Percentiles rank a stretch among this genome's conserved stretches.
Conservation (phyloP, 2,888 invertebrate genomes). For the Anaspis maculata region DNA sequence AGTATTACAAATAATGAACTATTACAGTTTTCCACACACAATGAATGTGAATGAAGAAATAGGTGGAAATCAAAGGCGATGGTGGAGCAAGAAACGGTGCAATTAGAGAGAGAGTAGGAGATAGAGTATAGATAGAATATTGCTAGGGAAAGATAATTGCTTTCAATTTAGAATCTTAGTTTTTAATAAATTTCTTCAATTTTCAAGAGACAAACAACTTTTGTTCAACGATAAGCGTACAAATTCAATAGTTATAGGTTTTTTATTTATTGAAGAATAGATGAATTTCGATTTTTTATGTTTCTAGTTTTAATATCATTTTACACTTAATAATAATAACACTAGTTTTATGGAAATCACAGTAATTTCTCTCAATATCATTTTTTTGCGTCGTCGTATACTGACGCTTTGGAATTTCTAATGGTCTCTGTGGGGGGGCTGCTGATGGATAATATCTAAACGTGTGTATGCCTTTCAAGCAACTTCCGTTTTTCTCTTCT, state of each 20-base stretch:
- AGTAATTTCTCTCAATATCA: conserved; percentile 17
- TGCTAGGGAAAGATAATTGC: conserved; percentile 41
- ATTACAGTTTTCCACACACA: too few species aligned
- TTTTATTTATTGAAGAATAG: conserved; percentile 14
- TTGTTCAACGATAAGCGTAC: conserved; percentile 12
- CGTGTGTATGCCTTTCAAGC: too few species aligned
- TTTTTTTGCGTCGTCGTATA: too few species aligned
- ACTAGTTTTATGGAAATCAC: conserved; percentile 14
- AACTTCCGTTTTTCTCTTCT: too few species aligned
- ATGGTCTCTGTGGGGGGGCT: too few species aligned
- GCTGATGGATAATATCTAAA: too few species aligned
- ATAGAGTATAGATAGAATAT: conserved; percentile 19
- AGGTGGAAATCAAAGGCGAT: too few species aligned
- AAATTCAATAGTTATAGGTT: conserved; percentile 5
- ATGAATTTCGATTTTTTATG: conserved; percentile 12
- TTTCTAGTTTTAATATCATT: conserved; percentile 7
- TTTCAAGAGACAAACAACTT: conserved; percentile 8
- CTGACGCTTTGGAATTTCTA: too few species aligned
- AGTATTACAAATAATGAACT: too few species aligned
- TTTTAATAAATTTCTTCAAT: conserved; percentile 8
- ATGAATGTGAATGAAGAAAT: too few species aligned
- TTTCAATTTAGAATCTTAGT: conserved; percentile 42
- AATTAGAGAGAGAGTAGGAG: too few species aligned
- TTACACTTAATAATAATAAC: conserved; percentile 10
- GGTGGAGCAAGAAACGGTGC: too few species aligned